A percentile compares a stretch with the other conserved stretches of the same genome.
These are phyloP conservation scores for Vollenhovia emeryi DNA, from an alignment of 1,140 invertebrate species.

Conservation along the genomic window DNA sequence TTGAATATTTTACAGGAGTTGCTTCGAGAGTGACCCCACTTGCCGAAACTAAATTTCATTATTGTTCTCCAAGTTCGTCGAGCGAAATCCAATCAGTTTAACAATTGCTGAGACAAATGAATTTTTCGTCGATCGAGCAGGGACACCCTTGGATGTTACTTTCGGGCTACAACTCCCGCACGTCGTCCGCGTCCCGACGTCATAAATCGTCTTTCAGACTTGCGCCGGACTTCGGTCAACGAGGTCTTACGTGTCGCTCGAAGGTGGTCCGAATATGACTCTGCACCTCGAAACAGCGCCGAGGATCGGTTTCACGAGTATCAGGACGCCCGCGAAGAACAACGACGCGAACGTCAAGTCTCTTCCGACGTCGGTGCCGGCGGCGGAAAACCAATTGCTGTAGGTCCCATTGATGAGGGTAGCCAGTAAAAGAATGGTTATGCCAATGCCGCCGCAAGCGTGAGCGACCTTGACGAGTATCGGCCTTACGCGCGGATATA, in stretches of 20 bases:
- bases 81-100: neutral
- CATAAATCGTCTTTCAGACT: neutral
- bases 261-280: constrained; percentile 73
- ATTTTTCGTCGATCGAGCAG: neutral
- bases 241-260: constrained; percentile 37
- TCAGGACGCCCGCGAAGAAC: constrained; percentile 77
- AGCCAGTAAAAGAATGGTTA: constrained; percentile 77
- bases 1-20: neutral
- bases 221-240: constrained; percentile 17
- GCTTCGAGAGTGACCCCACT: neutral
- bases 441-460: constrained; percentile 76
- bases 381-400: constrained; percentile 66
- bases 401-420: constrained; percentile 81
- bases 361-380: constrained; percentile 68
- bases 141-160: constrained; percentile 8
- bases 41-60: neutral
- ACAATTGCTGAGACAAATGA: neutral
- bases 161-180: neutral
- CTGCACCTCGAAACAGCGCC: constrained; percentile 75
- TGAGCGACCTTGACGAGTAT: constrained; percentile 80
- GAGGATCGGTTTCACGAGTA: constrained; percentile 80
- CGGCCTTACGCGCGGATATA: constrained; percentile 79
- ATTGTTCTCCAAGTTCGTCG: neutral
- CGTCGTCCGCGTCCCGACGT: neutral
- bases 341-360: constrained; percentile 75